These are phyloP conservation scores for Lordiphosa fenestrarum DNA, from an alignment of 2,888 invertebrate genomes.

Conservation along the genomic window DNA sequence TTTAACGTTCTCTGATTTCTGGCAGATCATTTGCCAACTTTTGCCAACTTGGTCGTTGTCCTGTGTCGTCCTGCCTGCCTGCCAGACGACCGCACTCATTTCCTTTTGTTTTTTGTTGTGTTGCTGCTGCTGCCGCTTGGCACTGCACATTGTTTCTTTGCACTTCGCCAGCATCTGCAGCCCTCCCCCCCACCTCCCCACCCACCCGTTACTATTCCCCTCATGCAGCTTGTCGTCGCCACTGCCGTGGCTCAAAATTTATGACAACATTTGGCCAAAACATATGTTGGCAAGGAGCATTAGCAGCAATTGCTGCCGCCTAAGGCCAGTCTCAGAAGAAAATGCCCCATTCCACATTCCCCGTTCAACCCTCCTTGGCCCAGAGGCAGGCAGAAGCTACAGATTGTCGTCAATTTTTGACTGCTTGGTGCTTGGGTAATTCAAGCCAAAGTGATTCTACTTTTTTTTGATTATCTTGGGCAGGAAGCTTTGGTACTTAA, in stretches of 20 bases:
- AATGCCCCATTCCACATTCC: too few species aligned
- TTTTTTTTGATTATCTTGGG: background rate
- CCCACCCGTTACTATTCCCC: background rate
- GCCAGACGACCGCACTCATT: conserved; percentile 60
- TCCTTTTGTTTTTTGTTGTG: conserved; percentile 46
- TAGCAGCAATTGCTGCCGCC: conserved; percentile 56
- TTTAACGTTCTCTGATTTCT: conserved; percentile 67
- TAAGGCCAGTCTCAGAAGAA: background rate
- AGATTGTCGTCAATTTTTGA: conserved; percentile 4
- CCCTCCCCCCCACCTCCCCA: background rate
- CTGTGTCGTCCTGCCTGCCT: conserved; percentile 22
- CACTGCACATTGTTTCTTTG: conserved; percentile 69
- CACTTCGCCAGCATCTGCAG: conserved; percentile 37
- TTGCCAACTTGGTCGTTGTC: conserved; percentile 27
- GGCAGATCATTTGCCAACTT: conserved; percentile 75
- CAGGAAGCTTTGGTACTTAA: background rate
- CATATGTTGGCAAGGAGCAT: conserved; percentile 73
- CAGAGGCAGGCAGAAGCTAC: conserved; percentile 2
- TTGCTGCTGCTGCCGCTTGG: conserved; percentile 42
- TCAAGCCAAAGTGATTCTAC: background rate
- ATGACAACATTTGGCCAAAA: conserved; percentile 74
- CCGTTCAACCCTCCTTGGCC: too few species aligned
- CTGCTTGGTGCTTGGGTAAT: background rate
- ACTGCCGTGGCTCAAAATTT: conserved; percentile 58
- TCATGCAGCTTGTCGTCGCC: conserved; percentile 45